Evolutionary conservation across 2,888 invertebrate species (phyloP).

Genomic region (Pollenia labialis): DNA sequence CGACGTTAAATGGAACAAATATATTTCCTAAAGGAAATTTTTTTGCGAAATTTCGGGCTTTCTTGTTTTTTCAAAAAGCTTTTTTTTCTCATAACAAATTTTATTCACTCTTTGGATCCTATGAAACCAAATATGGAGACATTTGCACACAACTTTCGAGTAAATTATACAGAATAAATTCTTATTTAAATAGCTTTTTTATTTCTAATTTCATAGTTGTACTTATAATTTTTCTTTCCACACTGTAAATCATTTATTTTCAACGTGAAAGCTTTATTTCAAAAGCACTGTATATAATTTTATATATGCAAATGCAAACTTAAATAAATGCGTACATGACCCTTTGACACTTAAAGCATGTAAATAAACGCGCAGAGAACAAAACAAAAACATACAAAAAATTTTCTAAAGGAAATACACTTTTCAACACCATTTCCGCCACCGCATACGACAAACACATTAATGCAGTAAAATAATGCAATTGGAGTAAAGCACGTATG

Average conservation of each 20-base stretch:
- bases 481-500: not conserved
- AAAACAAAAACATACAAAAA: not conserved
- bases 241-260: not conserved
- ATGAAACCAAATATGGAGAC: no score
- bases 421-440: slow-evolving; percentile 68
- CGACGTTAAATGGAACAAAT: no score
- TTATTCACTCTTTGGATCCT: no score
- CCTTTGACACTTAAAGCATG: slow-evolving; percentile 49
- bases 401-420: slow-evolving; percentile 52
- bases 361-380: slow-evolving; percentile 8
- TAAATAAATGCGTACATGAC: slow-evolving; percentile 49
- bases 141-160: no score
- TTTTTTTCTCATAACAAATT: no score
- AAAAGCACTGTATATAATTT: not conserved
- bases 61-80: no score
- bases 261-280: no score
- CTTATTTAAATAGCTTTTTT: no score
- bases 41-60: no score
- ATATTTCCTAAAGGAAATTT: no score
- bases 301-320: not conserved
- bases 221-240: not conserved
- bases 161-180: no score
- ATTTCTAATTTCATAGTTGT: not conserved
- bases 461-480: slow-evolving; percentile 28
- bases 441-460: slow-evolving; percentile 57